Percentiles rank a stretch among this genome's conserved stretches.
phyloP scores from a whole-genome alignment of 1,140 invertebrate species.

The Popillia japonica region DNA sequence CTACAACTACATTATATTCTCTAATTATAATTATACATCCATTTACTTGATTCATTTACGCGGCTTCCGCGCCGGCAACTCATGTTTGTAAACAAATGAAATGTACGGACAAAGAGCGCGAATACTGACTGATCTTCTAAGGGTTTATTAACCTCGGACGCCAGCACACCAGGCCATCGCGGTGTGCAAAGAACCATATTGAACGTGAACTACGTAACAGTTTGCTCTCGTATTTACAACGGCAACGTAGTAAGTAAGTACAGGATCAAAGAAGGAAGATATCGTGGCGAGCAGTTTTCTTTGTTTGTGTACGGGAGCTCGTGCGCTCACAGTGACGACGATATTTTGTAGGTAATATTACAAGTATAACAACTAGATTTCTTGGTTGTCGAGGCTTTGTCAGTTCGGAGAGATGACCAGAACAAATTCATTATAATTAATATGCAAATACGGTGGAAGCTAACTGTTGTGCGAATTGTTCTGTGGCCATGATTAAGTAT shows the following conservation, averaged over 20 bases:
- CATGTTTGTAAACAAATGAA: constrained; percentile 7
- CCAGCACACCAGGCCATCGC: background rate
- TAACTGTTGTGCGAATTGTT: constrained; percentile 1
- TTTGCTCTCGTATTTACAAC: background rate
- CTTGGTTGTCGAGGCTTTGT: background rate
- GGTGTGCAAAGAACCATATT: background rate
- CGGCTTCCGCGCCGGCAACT: background rate
- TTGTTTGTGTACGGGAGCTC: constrained; percentile 1
- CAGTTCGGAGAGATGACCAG: background rate
- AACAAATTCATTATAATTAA: constrained; percentile 7
- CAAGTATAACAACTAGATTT: constrained; percentile 6
- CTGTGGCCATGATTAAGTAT: background rate
- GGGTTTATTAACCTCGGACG: constrained; percentile 1
- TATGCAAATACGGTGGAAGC: background rate
- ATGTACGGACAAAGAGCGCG: background rate
- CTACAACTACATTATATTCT: too few species aligned
- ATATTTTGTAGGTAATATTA: background rate
- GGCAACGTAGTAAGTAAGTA: too few species aligned
- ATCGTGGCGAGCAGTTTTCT: background rate
- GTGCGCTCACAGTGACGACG: background rate
- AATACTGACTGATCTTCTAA: background rate
- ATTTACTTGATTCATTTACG: background rate
- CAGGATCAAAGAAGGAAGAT: background rate
- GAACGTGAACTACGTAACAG: background rate
- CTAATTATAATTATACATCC: background rate